Conservation (phyloP, 2,888 invertebrate genomes). For the Isoperla grammatica region DNA sequence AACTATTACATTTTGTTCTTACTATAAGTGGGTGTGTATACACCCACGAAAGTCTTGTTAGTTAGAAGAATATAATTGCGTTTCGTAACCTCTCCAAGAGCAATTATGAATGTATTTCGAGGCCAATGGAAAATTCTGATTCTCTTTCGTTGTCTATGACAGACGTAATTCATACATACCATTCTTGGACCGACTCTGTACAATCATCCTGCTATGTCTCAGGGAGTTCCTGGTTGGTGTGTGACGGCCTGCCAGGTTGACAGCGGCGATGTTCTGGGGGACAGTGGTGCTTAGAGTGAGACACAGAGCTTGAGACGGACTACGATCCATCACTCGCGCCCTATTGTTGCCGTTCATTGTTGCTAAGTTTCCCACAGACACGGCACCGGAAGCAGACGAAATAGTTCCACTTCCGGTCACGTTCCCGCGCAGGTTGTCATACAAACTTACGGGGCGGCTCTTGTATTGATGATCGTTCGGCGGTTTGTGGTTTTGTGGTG, state of each 20-base stretch:
- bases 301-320: slow-evolving; percentile 50
- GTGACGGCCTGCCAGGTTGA: slow-evolving; percentile 58
- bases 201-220: slow-evolving; percentile 64
- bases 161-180: no score
- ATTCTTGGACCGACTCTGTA: slow-evolving; percentile 54
- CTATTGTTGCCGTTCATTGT: slow-evolving; percentile 1
- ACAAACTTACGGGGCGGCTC: slow-evolving; percentile 33
- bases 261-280: slow-evolving; percentile 59
- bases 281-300: slow-evolving; percentile 54
- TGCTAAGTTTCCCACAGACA: slow-evolving; percentile 27
- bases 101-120: no score
- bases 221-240: slow-evolving; percentile 63
- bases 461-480: slow-evolving; percentile 3
- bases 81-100: no score
- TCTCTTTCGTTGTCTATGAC: no score
- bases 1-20: no score
- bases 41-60: no score
- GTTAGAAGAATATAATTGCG: no score
- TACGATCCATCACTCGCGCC: slow-evolving; percentile 33
- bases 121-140: no score
- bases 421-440: slow-evolving; percentile 34
- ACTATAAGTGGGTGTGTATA: no score
- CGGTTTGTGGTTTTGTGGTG: not conserved
- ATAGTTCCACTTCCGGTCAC: slow-evolving; percentile 17
- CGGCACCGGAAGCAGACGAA: slow-evolving; percentile 21